Conservation (phyloP, 2,888 invertebrate genomes). For the Dryadula phaetusa region DNA sequence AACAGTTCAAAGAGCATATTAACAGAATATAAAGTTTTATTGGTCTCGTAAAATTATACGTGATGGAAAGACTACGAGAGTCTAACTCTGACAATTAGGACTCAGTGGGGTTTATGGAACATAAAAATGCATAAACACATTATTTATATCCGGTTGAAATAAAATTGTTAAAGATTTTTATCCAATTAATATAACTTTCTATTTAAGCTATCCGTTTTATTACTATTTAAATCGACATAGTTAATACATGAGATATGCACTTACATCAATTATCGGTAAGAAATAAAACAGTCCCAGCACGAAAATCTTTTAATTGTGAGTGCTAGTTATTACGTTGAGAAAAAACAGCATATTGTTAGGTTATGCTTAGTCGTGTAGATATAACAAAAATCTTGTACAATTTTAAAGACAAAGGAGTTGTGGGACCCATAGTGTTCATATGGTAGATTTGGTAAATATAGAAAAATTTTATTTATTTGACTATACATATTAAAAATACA, state of each 20-base stretch:
- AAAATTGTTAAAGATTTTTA: slow-evolving; percentile 23
- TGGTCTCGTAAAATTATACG: slow-evolving; percentile 65
- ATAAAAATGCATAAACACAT: slow-evolving; percentile 67
- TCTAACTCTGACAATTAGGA: slow-evolving; percentile 66
- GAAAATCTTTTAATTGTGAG: no score
- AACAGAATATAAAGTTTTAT: slow-evolving; percentile 58
- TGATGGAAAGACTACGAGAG: slow-evolving; percentile 57
- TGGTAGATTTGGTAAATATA: no score
- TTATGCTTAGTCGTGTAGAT: not conserved
- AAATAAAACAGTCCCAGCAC: no score
- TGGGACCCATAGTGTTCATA: no score
- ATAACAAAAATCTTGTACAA: not conserved
- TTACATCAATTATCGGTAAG: no score
- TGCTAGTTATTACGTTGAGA: no score
- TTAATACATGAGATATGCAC: no score
- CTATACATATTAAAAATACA: no score
- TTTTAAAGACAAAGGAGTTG: not conserved
- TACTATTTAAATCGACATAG: no score
- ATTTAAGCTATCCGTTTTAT: no score
- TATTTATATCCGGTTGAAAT: slow-evolving; percentile 71
- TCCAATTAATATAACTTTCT: not conserved
- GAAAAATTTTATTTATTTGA: no score
- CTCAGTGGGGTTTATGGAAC: slow-evolving; percentile 72
- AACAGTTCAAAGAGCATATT: slow-evolving; percentile 49
- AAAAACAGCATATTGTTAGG: no score